Conservation (phyloP, 2,888 invertebrate species). For the Aromia moschata region DNA sequence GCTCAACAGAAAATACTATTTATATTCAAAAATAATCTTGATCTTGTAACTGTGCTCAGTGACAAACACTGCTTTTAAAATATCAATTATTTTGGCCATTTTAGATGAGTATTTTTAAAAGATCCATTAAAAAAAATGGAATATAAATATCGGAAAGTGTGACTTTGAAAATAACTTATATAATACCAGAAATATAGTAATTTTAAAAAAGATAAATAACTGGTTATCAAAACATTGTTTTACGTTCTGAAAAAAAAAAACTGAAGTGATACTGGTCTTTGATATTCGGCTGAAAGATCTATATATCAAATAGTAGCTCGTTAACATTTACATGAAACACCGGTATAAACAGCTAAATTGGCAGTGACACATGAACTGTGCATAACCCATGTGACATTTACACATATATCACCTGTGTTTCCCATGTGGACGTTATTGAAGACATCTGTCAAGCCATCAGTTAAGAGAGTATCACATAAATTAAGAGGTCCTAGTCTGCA, state of each 20-base stretch:
- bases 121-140: not conserved
- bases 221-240: too few species aligned
- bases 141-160: not conserved
- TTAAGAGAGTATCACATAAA: slow-evolving; percentile 73
- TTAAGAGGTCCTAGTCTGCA: slow-evolving; percentile 73
- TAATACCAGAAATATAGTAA: not conserved
- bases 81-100: not conserved
- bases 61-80: not conserved
- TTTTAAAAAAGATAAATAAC: not conserved
- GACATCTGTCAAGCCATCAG: slow-evolving; percentile 80
- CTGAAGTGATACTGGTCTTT: too few species aligned
- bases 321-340: too few species aligned
- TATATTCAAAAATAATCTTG: not conserved
- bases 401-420: slow-evolving; percentile 79
- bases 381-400: too few species aligned
- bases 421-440: slow-evolving; percentile 80
- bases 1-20: not conserved
- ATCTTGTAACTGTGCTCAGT: not conserved
- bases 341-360: too few species aligned
- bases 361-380: too few species aligned
- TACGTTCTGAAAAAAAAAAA: too few species aligned
- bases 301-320: too few species aligned
- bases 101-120: not conserved
- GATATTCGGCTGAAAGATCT: too few species aligned
- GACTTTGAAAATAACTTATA: not conserved